Percentiles rank a stretch among this genome's conserved stretches.
These are phyloP conservation scores for Tigriopus californicus DNA, from an alignment of 2,888 invertebrate genomes.

Conservation along the genomic window DNA sequence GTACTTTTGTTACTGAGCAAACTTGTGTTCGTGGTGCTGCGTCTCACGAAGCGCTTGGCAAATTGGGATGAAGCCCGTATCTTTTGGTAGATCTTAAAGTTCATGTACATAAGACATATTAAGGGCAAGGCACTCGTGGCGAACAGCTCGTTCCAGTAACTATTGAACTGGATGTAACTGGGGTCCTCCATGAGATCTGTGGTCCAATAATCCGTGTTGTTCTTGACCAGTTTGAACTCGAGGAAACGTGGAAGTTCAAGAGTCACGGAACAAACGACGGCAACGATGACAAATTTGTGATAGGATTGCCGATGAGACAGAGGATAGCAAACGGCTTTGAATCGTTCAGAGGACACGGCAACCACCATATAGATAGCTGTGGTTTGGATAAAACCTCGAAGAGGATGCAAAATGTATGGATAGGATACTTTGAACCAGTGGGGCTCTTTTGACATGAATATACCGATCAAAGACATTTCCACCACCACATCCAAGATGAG, in stretches of 20 bases:
- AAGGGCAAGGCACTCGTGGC: neutral
- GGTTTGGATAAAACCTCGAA: neutral
- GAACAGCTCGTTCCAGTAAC: slow-evolving; percentile 12
- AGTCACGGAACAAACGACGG: neutral
- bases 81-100: slow-evolving; percentile 1
- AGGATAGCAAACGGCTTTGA: slow-evolving; percentile 1
- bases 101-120: neutral
- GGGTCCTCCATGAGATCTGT: slow-evolving; percentile 11
- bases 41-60: too few species aligned
- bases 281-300: neutral
- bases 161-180: slow-evolving; percentile 9
- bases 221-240: neutral
- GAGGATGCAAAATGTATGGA: neutral
- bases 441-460: neutral
- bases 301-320: neutral
- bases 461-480: neutral
- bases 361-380: neutral
- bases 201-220: slow-evolving; percentile 9
- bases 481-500: neutral
- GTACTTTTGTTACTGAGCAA: too few species aligned
- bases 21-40: too few species aligned
- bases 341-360: neutral
- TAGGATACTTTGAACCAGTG: neutral
- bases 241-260: slow-evolving; percentile 8
- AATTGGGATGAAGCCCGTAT: neutral